Base-by-base conservation (phyloP, 2,113 vertebrate species). In the Hoplias malabaricus region DNA sequence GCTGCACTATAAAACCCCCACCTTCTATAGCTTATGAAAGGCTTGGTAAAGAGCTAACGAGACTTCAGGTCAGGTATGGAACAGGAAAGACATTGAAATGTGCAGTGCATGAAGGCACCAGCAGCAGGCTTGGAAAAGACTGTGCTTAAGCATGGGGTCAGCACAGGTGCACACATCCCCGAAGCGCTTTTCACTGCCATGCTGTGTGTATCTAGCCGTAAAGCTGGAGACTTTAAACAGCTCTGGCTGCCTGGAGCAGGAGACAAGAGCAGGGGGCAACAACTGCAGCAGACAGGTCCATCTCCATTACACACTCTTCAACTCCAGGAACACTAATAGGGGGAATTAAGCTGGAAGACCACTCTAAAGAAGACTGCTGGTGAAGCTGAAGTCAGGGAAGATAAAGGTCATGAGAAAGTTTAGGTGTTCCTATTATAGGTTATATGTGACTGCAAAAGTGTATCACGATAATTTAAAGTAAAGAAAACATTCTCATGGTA, bases 231-330 rank as follows among this genome's bases (percentile, higher is more conserved):
- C 36, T 16, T 59, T 69, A 57, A 68, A 36, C 42, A 77, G 63
- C 23, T 68, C 40, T 31, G 63, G 66, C 25, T 68, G n/a, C 50
- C 5, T 40, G 50, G 68, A 77, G 65, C 65, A 73, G 50, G 34
- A 73, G 34, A n/a, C 10, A 7, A 31, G 62, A 53, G 68, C 31
- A n/a, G 21, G 57, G 27, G 13, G 33, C 19, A 57, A 50, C 75
- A 69, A 42, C 69, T 66, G 2, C 46, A 42, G 74, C 50, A 67
- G 62, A 50, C 50, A 69, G 46, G 11, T 34, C 25, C 38, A 57
- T 48, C 78, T 66, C 29, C 70, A 71, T 82, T 66, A 82, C 80
- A 78, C 21, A 29, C 80, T 48, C 43, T 70, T 69, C 67, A 69
- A 65, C 72, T 78, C 31, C 63, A 29, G 65, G 57, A 67, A 68